Conservation (phyloP, 2,113 vertebrate species). For the Bufo bufo region DNA sequence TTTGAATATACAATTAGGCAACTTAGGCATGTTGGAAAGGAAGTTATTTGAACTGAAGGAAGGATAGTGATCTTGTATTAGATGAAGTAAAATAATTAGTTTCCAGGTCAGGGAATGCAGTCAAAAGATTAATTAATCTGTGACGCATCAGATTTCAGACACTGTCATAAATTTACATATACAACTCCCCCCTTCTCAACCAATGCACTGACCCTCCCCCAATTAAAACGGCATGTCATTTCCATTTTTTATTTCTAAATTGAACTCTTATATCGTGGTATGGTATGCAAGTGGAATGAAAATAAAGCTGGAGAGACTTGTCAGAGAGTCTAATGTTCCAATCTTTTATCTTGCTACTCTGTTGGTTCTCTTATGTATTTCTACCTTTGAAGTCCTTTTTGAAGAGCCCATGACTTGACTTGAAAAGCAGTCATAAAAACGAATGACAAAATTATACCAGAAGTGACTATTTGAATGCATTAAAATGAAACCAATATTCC, state of each 20-base stretch:
- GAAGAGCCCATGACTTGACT: slow-evolving; percentile 50
- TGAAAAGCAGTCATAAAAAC: slow-evolving; percentile 39
- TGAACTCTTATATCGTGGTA: slow-evolving; percentile 40
- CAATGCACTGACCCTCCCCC: neutral
- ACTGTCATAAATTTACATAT: slow-evolving; percentile 52
- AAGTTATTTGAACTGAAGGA: slow-evolving; percentile 60
- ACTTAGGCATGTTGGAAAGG: slow-evolving; percentile 58
- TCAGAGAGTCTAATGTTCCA: slow-evolving; percentile 37
- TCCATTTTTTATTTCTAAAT: slow-evolving; percentile 51
- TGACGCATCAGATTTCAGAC: slow-evolving; percentile 51
- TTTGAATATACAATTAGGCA: slow-evolving; percentile 64
- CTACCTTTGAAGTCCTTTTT: slow-evolving; percentile 47
- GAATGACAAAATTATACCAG: slow-evolving; percentile 37
- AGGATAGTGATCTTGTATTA: slow-evolving; percentile 50
- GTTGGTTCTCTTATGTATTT: slow-evolving; percentile 49
- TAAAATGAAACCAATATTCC: slow-evolving; percentile 52
- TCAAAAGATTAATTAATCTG: slow-evolving; percentile 57
- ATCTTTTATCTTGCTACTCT: slow-evolving; percentile 52
- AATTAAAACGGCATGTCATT: slow-evolving; percentile 13
- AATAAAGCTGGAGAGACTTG: slow-evolving; percentile 32
- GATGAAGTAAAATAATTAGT: slow-evolving; percentile 55
- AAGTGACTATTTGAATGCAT: slow-evolving; percentile 42
- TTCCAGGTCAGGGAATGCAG: slow-evolving; percentile 59
- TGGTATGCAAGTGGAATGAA: slow-evolving; percentile 52
- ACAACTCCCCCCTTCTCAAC: slow-evolving; percentile 10